Evolutionary conservation across 2,797 vertebrate species (phyloP), one percentile per base, ranked within the genome.

Genomic region (Periparus ater): DNA sequence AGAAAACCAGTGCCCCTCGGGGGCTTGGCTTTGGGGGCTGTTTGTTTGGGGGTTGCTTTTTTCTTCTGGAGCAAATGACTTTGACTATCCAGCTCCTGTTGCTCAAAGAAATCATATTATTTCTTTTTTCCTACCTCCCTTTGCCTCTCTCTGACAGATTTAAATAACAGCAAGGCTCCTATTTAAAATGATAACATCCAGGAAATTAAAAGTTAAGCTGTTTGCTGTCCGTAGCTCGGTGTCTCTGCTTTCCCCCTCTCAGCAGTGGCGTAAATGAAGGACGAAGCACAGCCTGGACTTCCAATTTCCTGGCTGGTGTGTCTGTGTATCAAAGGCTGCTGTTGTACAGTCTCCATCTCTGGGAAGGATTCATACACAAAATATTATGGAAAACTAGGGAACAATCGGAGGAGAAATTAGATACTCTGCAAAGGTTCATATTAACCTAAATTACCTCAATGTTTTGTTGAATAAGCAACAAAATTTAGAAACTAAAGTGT

Each of bases 171-270:
- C 45, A 48, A 81, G 73, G 75, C 74, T 93, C 50, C 62, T 77
- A 51, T 93, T 96, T 88, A 86, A 93, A 70, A 81, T 75, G 73
- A 95, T 96, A 95, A 93, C 83, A 68, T 61, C 30, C 73, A 95
- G 95, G 95, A 97, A 96, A 97, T 97, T 96, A 96, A 96, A 96
- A 96, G 89, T 90, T 95, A 92, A 94, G 67, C 62, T 11, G 9
- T 53, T 42, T 47, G 10, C 77, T 76, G 51, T 79, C 92, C 11
- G 2, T 89, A 60, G 61, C 76, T 75, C 2, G 3, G 32, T 65
- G 66, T 91, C 71, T 67, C 51, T 89, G 76, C 71, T 44, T 29
- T 61, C 57, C 53, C 70, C 55, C 72, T 77, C 85, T 91, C 83
- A 84, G 23, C 42, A 30, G 54, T 40, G 85, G 85, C 85, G 78